Base-by-base conservation (phyloP, 2,113 vertebrate species). In the Hippolais icterina region DNA sequence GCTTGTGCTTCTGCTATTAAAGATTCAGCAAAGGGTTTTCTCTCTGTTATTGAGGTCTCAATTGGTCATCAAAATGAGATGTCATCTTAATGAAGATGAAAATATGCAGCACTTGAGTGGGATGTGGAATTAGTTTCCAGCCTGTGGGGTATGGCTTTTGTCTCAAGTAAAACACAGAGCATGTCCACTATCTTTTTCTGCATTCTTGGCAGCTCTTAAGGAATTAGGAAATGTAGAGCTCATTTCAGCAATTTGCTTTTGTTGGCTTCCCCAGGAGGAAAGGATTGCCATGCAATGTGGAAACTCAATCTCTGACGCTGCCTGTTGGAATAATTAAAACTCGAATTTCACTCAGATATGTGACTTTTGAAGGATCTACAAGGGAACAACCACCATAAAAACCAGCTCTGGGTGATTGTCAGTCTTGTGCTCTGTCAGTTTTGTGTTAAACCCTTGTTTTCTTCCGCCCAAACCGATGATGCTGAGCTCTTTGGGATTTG, bases 11-110 rank as follows among this genome's bases (percentile, higher is more conserved):
- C 78, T 88, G 12, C 46, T 63, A 15, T 83, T 90, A 27, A 78
- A 71, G 71, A 28, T 95, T 66, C 87, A 57, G 84, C 85, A 41
- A 35, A 88, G 54, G 35, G 11, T 60, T 93, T 91, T 44, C 60
- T 90, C 91, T 37, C 64, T 76, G 22, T 83, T 69, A 88, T 71
- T 93, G 39, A 64, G 24, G 68, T 63, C 79, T 90, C 79, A 25
- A n/a, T 15, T 88, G 92, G 75, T 83, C 71, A 92, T 91, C 79
- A 66, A 37, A 87, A 87, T 35, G 80, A 89, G 81, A 56, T 89
- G 56, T 87, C 80, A 56, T 84, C 79, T 80, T 78, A 94, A 83
- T 88, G 68, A 86, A 88, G 92, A 96, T 92, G 75, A 92, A 94
- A 89, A 59, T 52, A 20, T 4, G 31, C 4, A 2, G 54, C 44